Conservation (phyloP, 2,113 vertebrate species). For the Vulpes ferrilata region DNA sequence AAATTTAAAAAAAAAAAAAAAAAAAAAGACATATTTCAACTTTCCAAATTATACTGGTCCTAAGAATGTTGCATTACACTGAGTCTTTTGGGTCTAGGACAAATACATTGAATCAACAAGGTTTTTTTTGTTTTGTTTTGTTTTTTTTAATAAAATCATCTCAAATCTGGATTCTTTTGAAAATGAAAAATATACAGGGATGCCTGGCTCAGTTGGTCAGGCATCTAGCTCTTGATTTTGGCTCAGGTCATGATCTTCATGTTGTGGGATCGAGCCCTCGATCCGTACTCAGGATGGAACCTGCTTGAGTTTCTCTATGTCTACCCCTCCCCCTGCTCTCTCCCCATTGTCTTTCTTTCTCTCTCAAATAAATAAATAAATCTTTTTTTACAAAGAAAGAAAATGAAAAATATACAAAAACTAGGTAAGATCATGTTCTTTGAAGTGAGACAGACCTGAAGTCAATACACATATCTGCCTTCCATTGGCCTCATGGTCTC, state of each 20-base stretch:
- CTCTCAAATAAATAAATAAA: background rate
- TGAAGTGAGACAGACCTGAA: background rate
- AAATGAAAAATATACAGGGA: background rate
- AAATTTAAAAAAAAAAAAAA: too few species aligned
- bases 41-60: background rate
- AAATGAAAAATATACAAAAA: conserved; percentile 3
- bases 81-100: background rate
- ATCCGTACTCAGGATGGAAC: background rate
- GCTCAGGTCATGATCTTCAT: background rate
- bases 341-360: too few species aligned
- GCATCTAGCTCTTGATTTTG: background rate
- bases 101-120: background rate
- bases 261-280: background rate
- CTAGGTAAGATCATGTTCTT: background rate
- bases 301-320: background rate
- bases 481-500: background rate
- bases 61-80: background rate
- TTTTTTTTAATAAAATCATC: background rate
- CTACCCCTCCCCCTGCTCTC: background rate
- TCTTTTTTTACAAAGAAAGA: conserved; percentile 42
- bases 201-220: background rate
- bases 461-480: background rate
- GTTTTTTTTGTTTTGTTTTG: too few species aligned
- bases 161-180: background rate
- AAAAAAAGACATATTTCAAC: background rate